These are phyloP conservation scores for Tragelaphus oryx DNA, from an alignment of 2,797 vertebrate species.

Conservation along the genomic window DNA sequence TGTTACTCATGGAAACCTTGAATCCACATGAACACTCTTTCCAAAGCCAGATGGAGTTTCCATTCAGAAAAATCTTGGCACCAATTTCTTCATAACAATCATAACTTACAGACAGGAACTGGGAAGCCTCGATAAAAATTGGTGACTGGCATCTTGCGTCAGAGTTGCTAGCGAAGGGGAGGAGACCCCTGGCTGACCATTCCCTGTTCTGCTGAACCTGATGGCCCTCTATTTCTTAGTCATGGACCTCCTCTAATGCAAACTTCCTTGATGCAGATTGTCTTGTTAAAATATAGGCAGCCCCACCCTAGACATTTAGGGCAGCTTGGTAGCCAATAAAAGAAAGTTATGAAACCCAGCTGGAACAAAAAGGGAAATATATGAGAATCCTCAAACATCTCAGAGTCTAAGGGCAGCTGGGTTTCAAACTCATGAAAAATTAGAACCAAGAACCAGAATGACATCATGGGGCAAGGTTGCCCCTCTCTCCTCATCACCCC, in stretches of 20 bases:
- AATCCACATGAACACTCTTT: conserved; percentile 57
- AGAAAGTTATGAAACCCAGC: neutral
- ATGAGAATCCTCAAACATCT: neutral
- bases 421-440: neutral
- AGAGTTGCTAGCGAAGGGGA: neutral
- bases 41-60: conserved; percentile 65
- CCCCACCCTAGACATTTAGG: neutral
- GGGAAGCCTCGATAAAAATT: neutral
- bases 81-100: conserved; percentile 47
- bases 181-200: neutral
- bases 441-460: neutral
- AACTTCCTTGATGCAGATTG: neutral
- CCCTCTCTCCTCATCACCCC: neutral
- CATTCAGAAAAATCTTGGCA: conserved; percentile 69
- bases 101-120: neutral
- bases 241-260: neutral
- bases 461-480: neutral
- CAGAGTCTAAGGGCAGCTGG: neutral
- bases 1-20: conserved; percentile 62
- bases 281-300: neutral
- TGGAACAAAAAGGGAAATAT: neutral
- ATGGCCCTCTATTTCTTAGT: neutral
- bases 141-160: neutral
- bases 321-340: neutral
- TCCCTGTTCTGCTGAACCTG: neutral